These are phyloP conservation scores for Trissonchulus sp. DNA, from an alignment of 2,888 invertebrate species.

Conservation along the genomic window DNA sequence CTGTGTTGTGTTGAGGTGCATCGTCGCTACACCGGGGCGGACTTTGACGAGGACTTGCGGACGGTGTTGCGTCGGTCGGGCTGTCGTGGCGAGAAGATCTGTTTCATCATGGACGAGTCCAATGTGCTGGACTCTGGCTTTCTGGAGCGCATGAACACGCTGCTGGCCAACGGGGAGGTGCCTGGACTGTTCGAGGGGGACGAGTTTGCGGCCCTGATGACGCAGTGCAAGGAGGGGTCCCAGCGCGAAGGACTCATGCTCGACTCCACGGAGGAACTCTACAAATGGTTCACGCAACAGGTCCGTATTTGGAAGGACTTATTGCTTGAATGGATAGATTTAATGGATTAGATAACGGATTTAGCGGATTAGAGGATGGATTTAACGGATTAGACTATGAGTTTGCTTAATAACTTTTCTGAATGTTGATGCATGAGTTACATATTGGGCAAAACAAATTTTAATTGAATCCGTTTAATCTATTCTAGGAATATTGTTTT, in stretches of 20 bases:
- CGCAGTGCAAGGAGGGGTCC: conserved; percentile 98
- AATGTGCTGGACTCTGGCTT: conserved; percentile 98
- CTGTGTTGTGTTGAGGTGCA: conserved; percentile 72
- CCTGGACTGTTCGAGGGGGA: conserved; percentile 66
- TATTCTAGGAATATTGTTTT: too few relatives aligned
- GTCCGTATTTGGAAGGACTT: conserved; percentile 43
- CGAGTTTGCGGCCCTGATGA: conserved; percentile 97
- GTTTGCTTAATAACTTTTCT: neutral
- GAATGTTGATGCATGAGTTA: too few relatives aligned
- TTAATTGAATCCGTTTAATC: too few relatives aligned
- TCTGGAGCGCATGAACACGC: conserved; percentile 96
- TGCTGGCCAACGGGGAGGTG: conserved; percentile 91
- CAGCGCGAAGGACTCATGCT: conserved; percentile 96
- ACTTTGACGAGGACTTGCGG: conserved; percentile 97
- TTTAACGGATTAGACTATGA: neutral
- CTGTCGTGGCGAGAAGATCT: conserved; percentile 82
- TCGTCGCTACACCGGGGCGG: conserved; percentile 96
- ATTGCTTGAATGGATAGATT: neutral
- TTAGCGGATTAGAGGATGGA: neutral
- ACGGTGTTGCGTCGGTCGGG: conserved; percentile 59
- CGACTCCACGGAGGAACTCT: conserved; percentile 94
- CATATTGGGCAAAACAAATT: too few relatives aligned
- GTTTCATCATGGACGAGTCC: conserved; percentile 97
- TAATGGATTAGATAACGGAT: neutral
- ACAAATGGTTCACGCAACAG: conserved; percentile 95